Evolutionary conservation across 1,140 invertebrate genomes (phyloP), one percentile per base, ranked within the genome.

Genomic region (Drosophila eugracilis): DNA sequence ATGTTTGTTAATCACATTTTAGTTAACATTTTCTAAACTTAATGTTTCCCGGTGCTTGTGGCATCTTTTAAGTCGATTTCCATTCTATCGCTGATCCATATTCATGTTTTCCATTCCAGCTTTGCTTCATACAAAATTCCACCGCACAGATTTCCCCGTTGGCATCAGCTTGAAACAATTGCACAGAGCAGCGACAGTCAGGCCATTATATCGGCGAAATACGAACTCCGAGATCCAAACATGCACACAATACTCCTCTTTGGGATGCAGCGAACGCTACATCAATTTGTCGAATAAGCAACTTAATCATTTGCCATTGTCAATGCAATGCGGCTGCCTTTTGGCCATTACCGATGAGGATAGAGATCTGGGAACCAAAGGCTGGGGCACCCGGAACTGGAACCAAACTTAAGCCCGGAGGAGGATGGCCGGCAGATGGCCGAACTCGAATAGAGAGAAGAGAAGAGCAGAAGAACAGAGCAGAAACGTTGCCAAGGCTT

Each of bases 211-310:
- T 52, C 28, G 59, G 26, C 42, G 47, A 37, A 21, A 66, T 50
- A 66, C 59, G 49, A 37, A 34, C 28, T 42, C 7, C 55, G 37
- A 26, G 26, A 21, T 2, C 10, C n/a, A 28, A n/a, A 14, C 4
- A 24, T 9, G 26, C 14, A n/a, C 44, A 26, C 19, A 30, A 15
- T n/a, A 30, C 45, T 66, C 12, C 37, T 34, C 26, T 47, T 32
- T 67, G 45, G 60, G 45, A 66, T 53, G 62, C 53, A 50, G 50
- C 57, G 58, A 47, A 58, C 58, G 65, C 60, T 67, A 75, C 83
- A 86, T 88, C 81, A 88, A 86, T 86, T 88, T 86, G 81, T 78
- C 78, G 78, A 86, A 86, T 86, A 83, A 83, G 81, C 81, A 86
- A 86, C 81, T 86, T 88, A 83, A 86, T 86, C 83, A 86, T 88